Conservation (phyloP, 2,797 vertebrate species). For the Tympanoctomys barrerae region DNA sequence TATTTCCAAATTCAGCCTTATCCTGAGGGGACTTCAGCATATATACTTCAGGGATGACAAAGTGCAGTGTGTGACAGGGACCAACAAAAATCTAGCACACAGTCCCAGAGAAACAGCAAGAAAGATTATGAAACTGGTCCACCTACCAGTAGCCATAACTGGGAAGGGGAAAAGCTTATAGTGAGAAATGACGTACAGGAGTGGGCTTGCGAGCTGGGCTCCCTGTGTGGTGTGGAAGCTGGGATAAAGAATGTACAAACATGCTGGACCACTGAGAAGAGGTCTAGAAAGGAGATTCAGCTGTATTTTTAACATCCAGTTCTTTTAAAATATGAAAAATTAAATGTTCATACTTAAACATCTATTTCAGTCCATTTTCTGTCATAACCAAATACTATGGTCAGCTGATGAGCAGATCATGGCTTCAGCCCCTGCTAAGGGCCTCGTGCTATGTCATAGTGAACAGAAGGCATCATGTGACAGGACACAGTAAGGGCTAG, state of each 20-base stretch:
- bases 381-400: background rate
- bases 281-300: background rate
- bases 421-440: background rate
- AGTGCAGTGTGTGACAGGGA: background rate
- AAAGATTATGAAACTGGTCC: background rate
- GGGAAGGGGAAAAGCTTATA: background rate
- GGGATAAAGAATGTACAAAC: background rate
- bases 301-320: background rate
- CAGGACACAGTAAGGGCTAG: too few relatives aligned
- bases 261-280: background rate
- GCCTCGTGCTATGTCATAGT: background rate
- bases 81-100: background rate
- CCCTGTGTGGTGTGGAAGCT: background rate
- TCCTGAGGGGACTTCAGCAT: background rate
- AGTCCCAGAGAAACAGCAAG: background rate
- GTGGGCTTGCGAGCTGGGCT: background rate
- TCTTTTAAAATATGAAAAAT: constrained; percentile 34
- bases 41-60: background rate
- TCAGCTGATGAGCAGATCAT: background rate
- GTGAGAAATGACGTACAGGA: background rate
- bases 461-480: background rate
- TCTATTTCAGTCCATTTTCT: background rate
- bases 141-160: background rate
- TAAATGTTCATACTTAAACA: background rate
- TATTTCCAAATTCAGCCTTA: background rate